Conservation (phyloP, 2,888 invertebrate genomes). For the Ormyrus pomaceus region DNA sequence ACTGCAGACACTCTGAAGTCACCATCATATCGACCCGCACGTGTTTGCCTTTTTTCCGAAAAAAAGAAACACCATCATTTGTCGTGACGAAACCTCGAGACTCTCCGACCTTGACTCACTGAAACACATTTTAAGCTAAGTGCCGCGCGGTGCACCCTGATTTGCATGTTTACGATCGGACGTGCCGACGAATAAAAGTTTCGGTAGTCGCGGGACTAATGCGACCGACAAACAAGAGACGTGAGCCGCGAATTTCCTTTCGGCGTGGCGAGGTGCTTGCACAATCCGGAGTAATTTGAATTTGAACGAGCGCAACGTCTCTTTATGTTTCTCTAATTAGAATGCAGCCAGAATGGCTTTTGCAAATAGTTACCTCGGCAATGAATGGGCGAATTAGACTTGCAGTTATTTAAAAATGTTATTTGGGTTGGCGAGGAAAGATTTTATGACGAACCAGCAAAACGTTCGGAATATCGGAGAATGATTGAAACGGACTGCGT, state of each 20-base stretch:
- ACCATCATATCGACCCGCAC: neutral
- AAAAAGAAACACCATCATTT: neutral
- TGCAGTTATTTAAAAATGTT: neutral
- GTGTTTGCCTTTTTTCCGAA: neutral
- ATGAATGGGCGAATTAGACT: neutral
- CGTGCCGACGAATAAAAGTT: conserved; percentile 5
- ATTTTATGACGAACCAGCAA: too few relatives aligned
- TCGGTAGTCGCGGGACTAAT: conserved; percentile 20
- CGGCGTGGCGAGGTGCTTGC: neutral
- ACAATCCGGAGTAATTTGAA: conserved; percentile 35
- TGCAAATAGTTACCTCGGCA: conserved; percentile 11
- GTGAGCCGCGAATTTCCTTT: neutral
- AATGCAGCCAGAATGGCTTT: conserved; percentile 34
- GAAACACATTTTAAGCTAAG: conserved; percentile 52
- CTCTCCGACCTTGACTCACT: conserved; percentile 52
- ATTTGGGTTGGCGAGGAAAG: too few relatives aligned
- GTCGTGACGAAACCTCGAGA: conserved; percentile 19
- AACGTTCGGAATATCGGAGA: too few relatives aligned
- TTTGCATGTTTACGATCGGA: conserved; percentile 38
- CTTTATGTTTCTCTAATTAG: neutral
- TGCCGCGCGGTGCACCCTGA: conserved; percentile 32
- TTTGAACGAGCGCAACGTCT: neutral
- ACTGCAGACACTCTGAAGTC: neutral
- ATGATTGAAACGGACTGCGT: too few relatives aligned
- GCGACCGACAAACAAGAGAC: conserved; percentile 6